Percentiles rank a stretch among this genome's conserved stretches.
phyloP scores from a whole-genome alignment of 2,113 vertebrate genomes.

The Gasterosteus nipponicus region DNA sequence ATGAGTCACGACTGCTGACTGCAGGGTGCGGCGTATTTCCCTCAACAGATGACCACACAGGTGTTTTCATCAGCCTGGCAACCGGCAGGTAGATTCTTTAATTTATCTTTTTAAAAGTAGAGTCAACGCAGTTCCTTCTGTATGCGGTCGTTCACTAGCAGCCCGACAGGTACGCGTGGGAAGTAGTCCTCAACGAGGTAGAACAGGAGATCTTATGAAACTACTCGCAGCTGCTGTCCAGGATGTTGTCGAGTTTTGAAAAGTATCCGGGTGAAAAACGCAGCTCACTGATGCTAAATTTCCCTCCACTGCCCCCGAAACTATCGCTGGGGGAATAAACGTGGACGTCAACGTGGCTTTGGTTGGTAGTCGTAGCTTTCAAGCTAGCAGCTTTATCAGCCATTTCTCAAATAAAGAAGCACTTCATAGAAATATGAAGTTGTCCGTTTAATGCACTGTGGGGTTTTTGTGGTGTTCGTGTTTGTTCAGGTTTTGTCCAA shows the following conservation, averaged over 20 bases:
- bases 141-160: background rate
- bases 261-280: background rate
- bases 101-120: background rate
- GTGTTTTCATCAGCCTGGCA: conserved; percentile 13
- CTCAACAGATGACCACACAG: conserved; percentile 53
- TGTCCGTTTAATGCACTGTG: background rate
- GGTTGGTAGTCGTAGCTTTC: background rate
- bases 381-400: background rate
- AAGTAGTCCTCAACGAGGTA: background rate
- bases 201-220: background rate
- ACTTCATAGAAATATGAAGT: background rate
- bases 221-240: background rate
- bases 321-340: background rate
- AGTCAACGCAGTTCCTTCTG: conserved; percentile 1
- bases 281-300: background rate
- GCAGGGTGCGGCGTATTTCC: conserved; percentile 59
- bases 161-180: conserved; percentile 8
- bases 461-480: background rate
- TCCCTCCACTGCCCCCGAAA: background rate
- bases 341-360: background rate
- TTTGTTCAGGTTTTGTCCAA: background rate
- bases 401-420: background rate
- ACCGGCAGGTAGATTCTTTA: background rate
- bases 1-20: conserved; percentile 29
- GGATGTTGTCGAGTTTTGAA: background rate